Conservation (phyloP, 1,140 invertebrate genomes). For the Drosophila takahashii region DNA sequence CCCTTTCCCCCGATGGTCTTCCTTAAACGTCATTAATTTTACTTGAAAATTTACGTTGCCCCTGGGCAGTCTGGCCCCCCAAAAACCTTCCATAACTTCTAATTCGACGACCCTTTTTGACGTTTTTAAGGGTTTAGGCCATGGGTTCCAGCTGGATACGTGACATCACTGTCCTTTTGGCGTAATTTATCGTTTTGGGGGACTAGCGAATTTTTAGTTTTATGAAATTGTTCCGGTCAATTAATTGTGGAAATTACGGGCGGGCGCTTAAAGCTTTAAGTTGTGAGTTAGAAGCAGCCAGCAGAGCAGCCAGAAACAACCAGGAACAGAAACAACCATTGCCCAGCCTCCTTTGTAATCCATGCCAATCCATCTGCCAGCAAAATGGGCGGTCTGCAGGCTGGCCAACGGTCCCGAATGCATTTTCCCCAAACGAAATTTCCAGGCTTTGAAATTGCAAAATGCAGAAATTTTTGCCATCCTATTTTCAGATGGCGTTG, state of each 20-base stretch:
- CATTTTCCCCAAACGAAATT: conserved; percentile 79
- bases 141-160: conserved; percentile 44
- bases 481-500: conserved; percentile 62
- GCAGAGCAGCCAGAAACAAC: too few species aligned
- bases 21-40: conserved; percentile 80
- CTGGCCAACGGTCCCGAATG: conserved; percentile 50
- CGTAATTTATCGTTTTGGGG: conserved; percentile 69
- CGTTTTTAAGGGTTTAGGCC: conserved; percentile 25
- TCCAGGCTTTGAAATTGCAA: conserved; percentile 80
- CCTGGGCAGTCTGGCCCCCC: conserved; percentile 41
- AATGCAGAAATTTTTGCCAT: conserved; percentile 71
- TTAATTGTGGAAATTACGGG: conserved; percentile 70
- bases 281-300: conserved; percentile 28
- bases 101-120: conserved; percentile 63
- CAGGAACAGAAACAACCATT: background rate
- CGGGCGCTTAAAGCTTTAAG: conserved; percentile 59
- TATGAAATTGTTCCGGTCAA: conserved; percentile 83
- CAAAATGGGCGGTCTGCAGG: conserved; percentile 38
- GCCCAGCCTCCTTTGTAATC: conserved; percentile 42
- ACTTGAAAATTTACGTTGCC: conserved; percentile 71
- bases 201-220: conserved; percentile 68
- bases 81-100: conserved; percentile 22
- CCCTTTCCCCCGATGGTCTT: conserved; percentile 8
- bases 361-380: conserved; percentile 62
- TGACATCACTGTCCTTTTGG: conserved; percentile 55